Percentiles rank a stretch among this genome's conserved stretches.
phyloP scores from a whole-genome alignment of 2,113 vertebrate species.

The Melanerpes aurifrons region DNA sequence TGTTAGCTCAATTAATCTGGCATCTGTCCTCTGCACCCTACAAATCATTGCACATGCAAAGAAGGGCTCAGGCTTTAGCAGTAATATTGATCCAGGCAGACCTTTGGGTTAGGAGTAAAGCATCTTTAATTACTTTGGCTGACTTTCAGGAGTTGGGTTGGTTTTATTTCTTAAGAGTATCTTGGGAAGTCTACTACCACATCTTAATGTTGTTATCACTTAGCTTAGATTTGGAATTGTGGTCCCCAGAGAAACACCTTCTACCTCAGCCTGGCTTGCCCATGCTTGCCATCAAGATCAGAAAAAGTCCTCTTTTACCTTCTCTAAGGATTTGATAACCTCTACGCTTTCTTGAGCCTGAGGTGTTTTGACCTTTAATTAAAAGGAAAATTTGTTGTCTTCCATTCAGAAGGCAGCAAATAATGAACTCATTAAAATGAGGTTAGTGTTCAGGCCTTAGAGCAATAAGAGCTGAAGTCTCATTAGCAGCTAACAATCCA shows the following conservation, averaged over 20 bases:
- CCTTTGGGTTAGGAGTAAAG: slow-evolving; percentile 55
- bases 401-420: slow-evolving; percentile 91
- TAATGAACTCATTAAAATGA: slow-evolving; percentile 98
- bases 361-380: slow-evolving; percentile 87
- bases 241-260: slow-evolving; percentile 59
- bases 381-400: slow-evolving; percentile 88
- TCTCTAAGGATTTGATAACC: slow-evolving; percentile 75
- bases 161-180: neutral
- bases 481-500: slow-evolving; percentile 85
- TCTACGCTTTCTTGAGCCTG: slow-evolving; percentile 72
- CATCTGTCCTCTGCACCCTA: slow-evolving; percentile 9
- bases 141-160: neutral
- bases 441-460: slow-evolving; percentile 83
- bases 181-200: slow-evolving; percentile 28
- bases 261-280: neutral
- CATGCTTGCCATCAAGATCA: slow-evolving; percentile 59
- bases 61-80: slow-evolving; percentile 8
- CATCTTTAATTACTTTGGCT: slow-evolving; percentile 75
- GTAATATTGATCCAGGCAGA: slow-evolving; percentile 46
- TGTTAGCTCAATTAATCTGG: slow-evolving; percentile 28
- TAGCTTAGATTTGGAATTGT: slow-evolving; percentile 78
- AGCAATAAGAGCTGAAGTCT: slow-evolving; percentile 80
- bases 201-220: slow-evolving; percentile 71
- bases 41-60: slow-evolving; percentile 46
- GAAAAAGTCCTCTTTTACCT: slow-evolving; percentile 41